phyloP scores from a whole-genome alignment of 1,140 invertebrate genomes.

The Drosophila orosa region DNA sequence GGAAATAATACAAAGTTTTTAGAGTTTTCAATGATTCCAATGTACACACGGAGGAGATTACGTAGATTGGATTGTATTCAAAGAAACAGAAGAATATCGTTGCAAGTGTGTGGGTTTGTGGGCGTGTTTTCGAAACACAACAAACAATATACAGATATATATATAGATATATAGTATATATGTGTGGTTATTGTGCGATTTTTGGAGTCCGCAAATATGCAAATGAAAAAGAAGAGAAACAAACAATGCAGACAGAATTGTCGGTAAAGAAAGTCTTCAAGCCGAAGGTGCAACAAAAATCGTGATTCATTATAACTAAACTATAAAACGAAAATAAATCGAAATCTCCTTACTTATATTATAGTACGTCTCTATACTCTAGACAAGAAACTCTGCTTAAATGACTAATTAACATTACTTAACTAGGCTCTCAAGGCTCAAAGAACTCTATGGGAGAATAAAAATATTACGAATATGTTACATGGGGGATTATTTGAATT shows the following conservation, averaged over 20 bases:
- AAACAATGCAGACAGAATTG: slow-evolving; percentile 46
- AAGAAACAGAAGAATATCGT: slow-evolving; percentile 57
- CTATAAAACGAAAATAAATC: slow-evolving; percentile 21
- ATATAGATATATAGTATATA: slow-evolving; percentile 14
- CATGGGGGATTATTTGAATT: slow-evolving; percentile 26
- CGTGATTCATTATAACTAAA: slow-evolving; percentile 42
- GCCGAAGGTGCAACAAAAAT: slow-evolving; percentile 40
- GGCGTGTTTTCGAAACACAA: slow-evolving; percentile 54
- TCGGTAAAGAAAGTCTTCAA: slow-evolving; percentile 49
- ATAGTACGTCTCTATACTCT: slow-evolving; percentile 28
- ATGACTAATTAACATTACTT: slow-evolving; percentile 47
- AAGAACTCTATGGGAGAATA: slow-evolving; percentile 31
- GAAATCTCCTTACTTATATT: slow-evolving; percentile 38
- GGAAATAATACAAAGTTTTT: slow-evolving; percentile 77
- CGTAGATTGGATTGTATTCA: slow-evolving; percentile 60
- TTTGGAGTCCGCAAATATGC: slow-evolving; percentile 56
- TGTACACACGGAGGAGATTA: slow-evolving; percentile 54
- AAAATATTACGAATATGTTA: slow-evolving; percentile 37
- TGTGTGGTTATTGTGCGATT: slow-evolving; percentile 55
- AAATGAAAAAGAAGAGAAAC: slow-evolving; percentile 63
- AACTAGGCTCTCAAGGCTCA: slow-evolving; percentile 42
- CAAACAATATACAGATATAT: slow-evolving; percentile 55
- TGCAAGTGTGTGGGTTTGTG: slow-evolving; percentile 35
- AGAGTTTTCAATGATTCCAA: slow-evolving; percentile 71
- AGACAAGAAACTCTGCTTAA: slow-evolving; percentile 42